These are phyloP conservation scores for Prorops nasuta DNA, from an alignment of 1,140 invertebrate species.

Conservation along the genomic window DNA sequence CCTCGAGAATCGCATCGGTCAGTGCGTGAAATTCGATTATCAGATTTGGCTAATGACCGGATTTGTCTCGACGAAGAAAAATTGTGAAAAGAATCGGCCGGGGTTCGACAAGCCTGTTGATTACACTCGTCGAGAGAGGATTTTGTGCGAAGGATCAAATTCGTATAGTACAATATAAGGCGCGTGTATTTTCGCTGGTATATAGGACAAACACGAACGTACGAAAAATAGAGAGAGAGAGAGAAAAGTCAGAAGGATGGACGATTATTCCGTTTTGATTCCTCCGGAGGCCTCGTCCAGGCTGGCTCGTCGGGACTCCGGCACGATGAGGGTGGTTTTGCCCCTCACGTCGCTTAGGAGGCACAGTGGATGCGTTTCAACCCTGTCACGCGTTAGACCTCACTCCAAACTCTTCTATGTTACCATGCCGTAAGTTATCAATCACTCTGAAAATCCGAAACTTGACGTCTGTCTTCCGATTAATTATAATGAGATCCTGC, in stretches of 20 bases:
- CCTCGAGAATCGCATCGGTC: no score
- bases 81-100: not conserved
- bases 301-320: slow-evolving; percentile 44
- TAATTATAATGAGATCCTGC: no score
- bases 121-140: not conserved
- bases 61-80: no score
- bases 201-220: not conserved
- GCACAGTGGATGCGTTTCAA: slow-evolving; percentile 49
- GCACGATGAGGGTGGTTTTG: slow-evolving; percentile 44
- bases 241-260: slow-evolving; percentile 24
- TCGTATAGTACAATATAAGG: not conserved
- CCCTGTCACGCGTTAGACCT: slow-evolving; percentile 34
- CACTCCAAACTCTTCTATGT: slow-evolving; percentile 44
- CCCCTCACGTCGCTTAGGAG: slow-evolving; percentile 45
- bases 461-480: no score
- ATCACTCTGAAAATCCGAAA: no score
- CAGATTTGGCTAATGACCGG: no score
- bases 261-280: slow-evolving; percentile 41
- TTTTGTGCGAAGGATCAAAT: not conserved
- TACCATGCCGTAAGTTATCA: slow-evolving; percentile 47
- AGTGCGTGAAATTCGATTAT: no score
- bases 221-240: not conserved
- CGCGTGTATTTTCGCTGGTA: not conserved
- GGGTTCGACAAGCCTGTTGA: not conserved
- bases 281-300: slow-evolving; percentile 36